Evolutionary conservation across 1,140 invertebrate species (phyloP).

Genomic region (Drosophila burlai): DNA sequence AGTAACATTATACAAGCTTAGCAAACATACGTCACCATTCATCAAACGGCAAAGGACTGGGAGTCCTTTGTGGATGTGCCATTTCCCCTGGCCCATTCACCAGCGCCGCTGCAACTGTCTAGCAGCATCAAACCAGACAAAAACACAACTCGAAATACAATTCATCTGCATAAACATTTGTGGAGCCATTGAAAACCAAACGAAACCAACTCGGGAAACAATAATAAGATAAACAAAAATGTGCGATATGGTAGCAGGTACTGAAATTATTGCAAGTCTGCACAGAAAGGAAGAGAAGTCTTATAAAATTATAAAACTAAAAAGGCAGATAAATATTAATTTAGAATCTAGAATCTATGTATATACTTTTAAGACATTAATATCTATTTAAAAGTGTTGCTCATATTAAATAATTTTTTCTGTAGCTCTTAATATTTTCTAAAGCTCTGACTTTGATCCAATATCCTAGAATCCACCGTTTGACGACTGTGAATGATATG

Average conservation of each 20-base stretch:
- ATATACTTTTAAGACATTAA: background rate
- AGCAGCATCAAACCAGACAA: conserved; percentile 51
- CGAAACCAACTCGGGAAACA: conserved; percentile 49
- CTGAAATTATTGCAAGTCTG: background rate
- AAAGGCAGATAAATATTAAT: too few relatives aligned
- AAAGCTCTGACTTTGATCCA: background rate
- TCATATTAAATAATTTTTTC: background rate
- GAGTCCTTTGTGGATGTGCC: conserved; percentile 10
- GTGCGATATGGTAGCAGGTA: background rate
- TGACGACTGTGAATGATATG: background rate
- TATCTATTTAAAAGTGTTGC: background rate
- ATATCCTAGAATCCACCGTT: background rate
- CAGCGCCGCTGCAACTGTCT: conserved; percentile 2
- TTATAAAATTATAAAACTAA: too few relatives aligned
- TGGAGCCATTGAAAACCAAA: conserved; percentile 79
- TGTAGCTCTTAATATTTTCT: background rate
- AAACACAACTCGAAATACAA: conserved; percentile 79
- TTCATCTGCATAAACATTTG: conserved; percentile 83
- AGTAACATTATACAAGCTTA: conserved; percentile 63
- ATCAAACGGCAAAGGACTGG: conserved; percentile 56
- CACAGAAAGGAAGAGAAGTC: too few relatives aligned
- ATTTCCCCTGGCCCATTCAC: background rate
- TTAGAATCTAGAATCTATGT: too few relatives aligned
- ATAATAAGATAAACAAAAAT: conserved; percentile 55
- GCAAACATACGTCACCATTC: conserved; percentile 66